A percentile compares a stretch with the other conserved stretches of the same genome.
phyloP scores from a whole-genome alignment of 2,888 invertebrate species.

The Prosopocoilus inquinatus region DNA sequence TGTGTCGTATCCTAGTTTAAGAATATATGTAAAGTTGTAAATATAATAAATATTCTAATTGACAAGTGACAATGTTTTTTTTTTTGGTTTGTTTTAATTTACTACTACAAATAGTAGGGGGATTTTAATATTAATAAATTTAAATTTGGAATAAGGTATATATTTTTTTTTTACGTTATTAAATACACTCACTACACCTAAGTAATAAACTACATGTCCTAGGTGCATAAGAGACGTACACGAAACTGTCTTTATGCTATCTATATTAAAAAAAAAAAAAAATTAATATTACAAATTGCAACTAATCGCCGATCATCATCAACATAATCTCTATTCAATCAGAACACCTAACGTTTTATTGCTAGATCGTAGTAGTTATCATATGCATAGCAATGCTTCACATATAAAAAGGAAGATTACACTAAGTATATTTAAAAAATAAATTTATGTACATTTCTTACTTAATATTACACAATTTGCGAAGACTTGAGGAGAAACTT shows the following conservation, averaged over 20 bases:
- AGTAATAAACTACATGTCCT: slow-evolving; percentile 15
- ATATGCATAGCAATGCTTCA: not conserved
- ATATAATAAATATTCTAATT: slow-evolving; percentile 36
- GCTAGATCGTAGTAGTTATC: slow-evolving; percentile 11
- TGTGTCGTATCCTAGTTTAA: slow-evolving; percentile 42
- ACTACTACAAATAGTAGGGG: not conserved
- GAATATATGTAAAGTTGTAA: slow-evolving; percentile 43
- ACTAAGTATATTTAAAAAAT: not conserved
- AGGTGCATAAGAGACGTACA: slow-evolving; percentile 19
- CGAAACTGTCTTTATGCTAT: slow-evolving; percentile 2
- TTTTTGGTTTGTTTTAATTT: not conserved
- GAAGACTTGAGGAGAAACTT: not conserved
- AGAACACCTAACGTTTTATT: slow-evolving; percentile 10
- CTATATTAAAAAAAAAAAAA: slow-evolving; percentile 14
- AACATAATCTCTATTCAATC: not conserved
- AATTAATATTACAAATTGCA: slow-evolving; percentile 6
- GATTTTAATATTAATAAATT: not conserved
- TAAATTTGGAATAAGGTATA: slow-evolving; percentile 19
- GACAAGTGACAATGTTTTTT: slow-evolving; percentile 13
- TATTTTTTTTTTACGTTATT: slow-evolving; percentile 18
- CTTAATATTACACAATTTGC: not conserved
- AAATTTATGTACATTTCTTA: slow-evolving; percentile 4
- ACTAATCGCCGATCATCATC: not conserved
- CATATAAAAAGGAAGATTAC: not conserved
- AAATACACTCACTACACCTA: slow-evolving; percentile 18